Evolutionary conservation across 2,888 invertebrate genomes (phyloP).

Genomic region (Podotricha telesiphe): DNA sequence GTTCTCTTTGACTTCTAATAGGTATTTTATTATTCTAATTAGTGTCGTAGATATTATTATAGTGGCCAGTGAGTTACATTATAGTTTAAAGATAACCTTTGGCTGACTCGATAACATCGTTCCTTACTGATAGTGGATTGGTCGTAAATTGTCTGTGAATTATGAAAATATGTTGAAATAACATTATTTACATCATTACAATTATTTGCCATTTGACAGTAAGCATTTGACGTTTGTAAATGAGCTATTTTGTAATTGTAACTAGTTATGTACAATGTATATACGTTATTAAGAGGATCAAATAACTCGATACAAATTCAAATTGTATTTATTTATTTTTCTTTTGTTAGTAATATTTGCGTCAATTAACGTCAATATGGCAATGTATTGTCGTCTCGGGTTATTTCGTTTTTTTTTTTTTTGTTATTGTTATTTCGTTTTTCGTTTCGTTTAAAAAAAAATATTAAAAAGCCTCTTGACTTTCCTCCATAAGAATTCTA

Average conservation of each 20-base stretch:
- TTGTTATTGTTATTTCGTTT: too few relatives aligned
- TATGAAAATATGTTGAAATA: constrained; percentile 24
- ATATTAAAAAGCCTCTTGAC: too few relatives aligned
- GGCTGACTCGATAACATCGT: constrained; percentile 42
- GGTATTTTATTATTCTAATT: constrained; percentile 16
- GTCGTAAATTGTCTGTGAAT: constrained; percentile 27
- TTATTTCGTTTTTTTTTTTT: too few relatives aligned
- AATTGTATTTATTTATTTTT: too few relatives aligned
- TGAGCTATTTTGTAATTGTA: neutral
- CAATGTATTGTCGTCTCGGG: too few relatives aligned
- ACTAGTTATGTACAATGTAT: neutral
- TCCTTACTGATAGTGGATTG: constrained; percentile 35
- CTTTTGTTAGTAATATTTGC: too few relatives aligned
- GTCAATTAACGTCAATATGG: too few relatives aligned
- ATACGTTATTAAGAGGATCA: too few relatives aligned
- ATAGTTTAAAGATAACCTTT: constrained; percentile 48
- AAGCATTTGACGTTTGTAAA: neutral
- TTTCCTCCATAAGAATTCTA: too few relatives aligned
- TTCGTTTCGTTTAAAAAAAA: too few relatives aligned
- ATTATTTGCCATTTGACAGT: neutral
- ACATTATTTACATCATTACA: constrained; percentile 6
- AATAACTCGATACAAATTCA: neutral
- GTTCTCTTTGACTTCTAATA: too few relatives aligned
- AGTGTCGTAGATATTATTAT: neutral
- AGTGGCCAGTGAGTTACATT: constrained; percentile 32